phyloP scores from a whole-genome alignment of 2,113 vertebrate genomes.

The Carlito syrichta region DNA sequence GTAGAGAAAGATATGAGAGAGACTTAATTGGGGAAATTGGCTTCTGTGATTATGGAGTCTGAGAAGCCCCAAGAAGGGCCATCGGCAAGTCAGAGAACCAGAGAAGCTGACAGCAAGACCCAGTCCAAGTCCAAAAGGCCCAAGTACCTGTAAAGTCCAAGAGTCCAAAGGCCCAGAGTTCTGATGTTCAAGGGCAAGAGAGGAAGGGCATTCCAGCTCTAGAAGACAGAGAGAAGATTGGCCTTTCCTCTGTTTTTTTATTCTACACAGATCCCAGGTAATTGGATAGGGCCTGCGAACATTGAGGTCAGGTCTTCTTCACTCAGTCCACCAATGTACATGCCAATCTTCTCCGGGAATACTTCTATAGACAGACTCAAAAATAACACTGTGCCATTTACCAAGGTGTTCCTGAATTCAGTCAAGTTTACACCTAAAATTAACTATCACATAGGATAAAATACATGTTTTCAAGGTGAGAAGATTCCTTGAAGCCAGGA shows the following conservation, averaged over 20 bases:
- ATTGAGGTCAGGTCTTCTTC: not conserved
- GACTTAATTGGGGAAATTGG: not conserved
- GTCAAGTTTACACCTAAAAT: not conserved
- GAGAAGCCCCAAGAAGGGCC: not conserved
- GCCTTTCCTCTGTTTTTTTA: not conserved
- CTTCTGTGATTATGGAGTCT: not conserved
- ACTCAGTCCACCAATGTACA: not conserved
- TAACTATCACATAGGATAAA: not conserved
- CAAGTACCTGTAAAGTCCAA: not conserved
- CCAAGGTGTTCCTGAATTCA: not conserved
- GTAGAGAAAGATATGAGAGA: not conserved
- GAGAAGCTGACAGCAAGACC: not conserved
- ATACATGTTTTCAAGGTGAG: not conserved
- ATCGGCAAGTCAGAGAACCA: not conserved
- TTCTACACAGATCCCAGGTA: not conserved
- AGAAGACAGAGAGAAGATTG: not conserved
- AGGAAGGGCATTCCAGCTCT: not conserved
- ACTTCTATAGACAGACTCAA: not conserved
- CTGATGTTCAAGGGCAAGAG: not conserved
- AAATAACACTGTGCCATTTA: not conserved
- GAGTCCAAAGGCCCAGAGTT: not conserved
- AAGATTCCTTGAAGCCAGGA: too few relatives aligned
- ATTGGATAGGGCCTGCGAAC: not conserved
- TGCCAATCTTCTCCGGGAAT: not conserved
- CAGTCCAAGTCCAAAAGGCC: not conserved